Evolutionary conservation across 2,797 vertebrate species (phyloP).

Genomic region (Karalla daura): DNA sequence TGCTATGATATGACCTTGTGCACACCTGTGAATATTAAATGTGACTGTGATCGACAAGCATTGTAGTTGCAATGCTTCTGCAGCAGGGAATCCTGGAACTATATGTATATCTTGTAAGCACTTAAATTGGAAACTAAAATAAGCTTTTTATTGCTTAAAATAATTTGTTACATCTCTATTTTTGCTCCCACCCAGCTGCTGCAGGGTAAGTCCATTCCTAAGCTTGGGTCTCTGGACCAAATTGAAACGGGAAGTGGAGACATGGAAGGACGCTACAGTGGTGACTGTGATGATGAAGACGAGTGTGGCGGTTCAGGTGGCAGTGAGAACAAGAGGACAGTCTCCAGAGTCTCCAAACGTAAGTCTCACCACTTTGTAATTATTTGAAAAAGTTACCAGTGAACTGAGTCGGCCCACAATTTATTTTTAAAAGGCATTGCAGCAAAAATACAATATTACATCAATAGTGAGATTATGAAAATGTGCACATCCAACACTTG

Average conservation of each 20-base stretch:
- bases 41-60: constrained; percentile 8
- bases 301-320: constrained; percentile 88
- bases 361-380: constrained; percentile 69
- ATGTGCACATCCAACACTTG: no score
- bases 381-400: neutral
- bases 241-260: constrained; percentile 88
- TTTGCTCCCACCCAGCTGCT: constrained; percentile 79
- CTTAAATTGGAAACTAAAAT: neutral
- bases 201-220: constrained; percentile 87
- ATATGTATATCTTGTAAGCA: neutral
- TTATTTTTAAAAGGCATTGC: no score
- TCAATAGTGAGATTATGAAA: no score
- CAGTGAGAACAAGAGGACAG: constrained; percentile 78
- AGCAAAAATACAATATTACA: no score
- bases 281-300: constrained; percentile 93
- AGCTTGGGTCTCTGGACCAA: constrained; percentile 83
- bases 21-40: constrained; percentile 27
- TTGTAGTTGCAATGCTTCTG: neutral
- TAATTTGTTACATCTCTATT: neutral
- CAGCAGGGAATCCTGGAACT: neutral
- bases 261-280: constrained; percentile 81
- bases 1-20: constrained; percentile 24
- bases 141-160: no score
- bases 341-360: constrained; percentile 80
- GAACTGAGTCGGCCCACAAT: no score